Evolutionary conservation across 2,888 invertebrate genomes (phyloP), one percentile per base, ranked within the genome.

Genomic region (Hydraecia micacea): DNA sequence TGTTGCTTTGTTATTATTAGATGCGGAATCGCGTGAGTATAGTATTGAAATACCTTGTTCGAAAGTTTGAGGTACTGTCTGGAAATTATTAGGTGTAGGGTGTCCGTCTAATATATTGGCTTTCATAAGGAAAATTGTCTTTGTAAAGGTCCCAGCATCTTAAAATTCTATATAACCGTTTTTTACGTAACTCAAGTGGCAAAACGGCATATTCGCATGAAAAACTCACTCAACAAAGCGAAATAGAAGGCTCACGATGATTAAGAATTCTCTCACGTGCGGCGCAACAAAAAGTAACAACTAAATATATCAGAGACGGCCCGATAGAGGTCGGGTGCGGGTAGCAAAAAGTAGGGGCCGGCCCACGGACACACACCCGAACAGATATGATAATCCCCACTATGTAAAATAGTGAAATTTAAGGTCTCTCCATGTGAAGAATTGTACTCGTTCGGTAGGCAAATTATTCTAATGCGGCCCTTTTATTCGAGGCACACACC

Each of bases 381-480:
- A 90, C 95, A 95, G 96, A 96, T 96, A 97, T 97, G 96, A 96
- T 97, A 96, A 96, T 96, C 96, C 96, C 94, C 90, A 95, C 95
- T 96, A 97, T 96, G 96, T 96, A 97, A 96, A 97, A 96, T 97
- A 97, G 97, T 96, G 94, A 96, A 97, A 96, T 97, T 96, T 96
- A 96, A 96, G 96, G 95, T 93, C 96, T 95, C 93, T 96, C 95
- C 96, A 96, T 96, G 96, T 97, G 96, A 97, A 97, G 96, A 96
- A 97, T 96, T 96, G 96, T 95, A 94, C 93, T 93, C 94, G 95
- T 95, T 95, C 93, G 92, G 93, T 91, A 92, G 93, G 93, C 95
- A 96, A 97, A 96, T 97, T 97, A 97, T 97, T 97, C 95, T 96
- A 97, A 97, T 97, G 93, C 91, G 93, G 92, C 95, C 96, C 96